Evolutionary conservation across 2,888 invertebrate species (phyloP), one percentile per base, ranked within the genome.

Genomic region (Nasonovia ribisnigri): DNA sequence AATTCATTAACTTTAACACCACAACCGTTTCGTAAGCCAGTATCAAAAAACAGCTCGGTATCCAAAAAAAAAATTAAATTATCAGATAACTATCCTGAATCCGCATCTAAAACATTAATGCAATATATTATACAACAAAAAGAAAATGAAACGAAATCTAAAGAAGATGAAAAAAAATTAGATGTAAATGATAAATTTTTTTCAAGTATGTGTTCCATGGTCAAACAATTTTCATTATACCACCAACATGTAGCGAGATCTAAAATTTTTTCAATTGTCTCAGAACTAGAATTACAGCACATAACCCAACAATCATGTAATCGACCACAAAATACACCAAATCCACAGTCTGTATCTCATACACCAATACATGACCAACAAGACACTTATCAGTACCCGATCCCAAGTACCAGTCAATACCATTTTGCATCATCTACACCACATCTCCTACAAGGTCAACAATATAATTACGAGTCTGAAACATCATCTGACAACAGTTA

Each of bases 241-340:
- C 36, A 88, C 36, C 54, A 88, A 88, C 88, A 88, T 88, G 36
- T 88, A 54, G 88, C 42, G n/a, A 54, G 51, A 88, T 54, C 88
- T 36, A 88, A 88, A 88, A 88, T 54, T 88, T 88, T 88, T 54
- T 54, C 87, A 46, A 87, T 87, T 48, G n/a, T 87, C 46, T 87
- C 88, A 36, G 88, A 88, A n/a, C 51, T 88, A 88, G 88, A 88
- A 88, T 88, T 88, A 88, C 51, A 88, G 88, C 36, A 84, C 84
- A 42, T 84, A 24, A 84, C 3, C 60, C 60, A 60, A 60, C 60
- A 60, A 60, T 60, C 36, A 84, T 42, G 42, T 84, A 84, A 42
- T 54, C 88, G 51, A 42, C 88, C 51, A 88, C 54, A 42, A 54
- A 36, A 8, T 1, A 51, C n/a, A 88, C 54, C 36, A 54, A n/a